A percentile compares a stretch with the other conserved stretches of the same genome.
phyloP scores from a whole-genome alignment of 2,888 invertebrate genomes.

The Lysandra bellargus region DNA sequence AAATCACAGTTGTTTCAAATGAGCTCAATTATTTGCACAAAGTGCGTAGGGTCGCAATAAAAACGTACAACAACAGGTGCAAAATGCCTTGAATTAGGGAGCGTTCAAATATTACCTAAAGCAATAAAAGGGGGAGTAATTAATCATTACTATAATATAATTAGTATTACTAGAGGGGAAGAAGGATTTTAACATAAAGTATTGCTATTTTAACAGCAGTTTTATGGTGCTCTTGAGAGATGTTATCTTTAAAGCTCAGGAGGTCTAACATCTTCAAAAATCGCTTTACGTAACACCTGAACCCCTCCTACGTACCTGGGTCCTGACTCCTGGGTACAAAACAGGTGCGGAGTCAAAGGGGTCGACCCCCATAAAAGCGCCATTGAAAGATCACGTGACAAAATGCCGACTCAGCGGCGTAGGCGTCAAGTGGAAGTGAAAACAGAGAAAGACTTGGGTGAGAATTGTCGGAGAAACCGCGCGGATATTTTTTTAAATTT shows the following conservation, averaged over 20 bases:
- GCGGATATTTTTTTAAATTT: neutral
- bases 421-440: slow-evolving; percentile 43
- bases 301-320: neutral
- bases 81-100: slow-evolving; percentile 30
- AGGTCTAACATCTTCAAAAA: neutral
- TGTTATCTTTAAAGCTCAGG: too few relatives aligned
- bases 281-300: neutral
- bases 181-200: too few relatives aligned
- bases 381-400: slow-evolving; percentile 52
- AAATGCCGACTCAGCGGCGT: slow-evolving; percentile 46
- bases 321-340: neutral
- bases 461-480: neutral
- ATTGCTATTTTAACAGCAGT: too few relatives aligned
- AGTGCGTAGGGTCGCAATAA: slow-evolving; percentile 1
- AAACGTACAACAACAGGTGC: slow-evolving; percentile 36
- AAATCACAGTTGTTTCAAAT: neutral
- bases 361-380: slow-evolving; percentile 44
- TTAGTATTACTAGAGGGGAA: neutral
- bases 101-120: neutral
- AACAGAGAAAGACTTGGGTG: slow-evolving; percentile 35
- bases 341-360: slow-evolving; percentile 32
- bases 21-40: neutral
- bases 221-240: too few relatives aligned
- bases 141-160: neutral
- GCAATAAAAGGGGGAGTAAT: neutral